A percentile compares a stretch with the other conserved stretches of the same genome.
Evolutionary conservation across 2,113 vertebrate species (phyloP).

Genomic region (Procapra przewalskii): DNA sequence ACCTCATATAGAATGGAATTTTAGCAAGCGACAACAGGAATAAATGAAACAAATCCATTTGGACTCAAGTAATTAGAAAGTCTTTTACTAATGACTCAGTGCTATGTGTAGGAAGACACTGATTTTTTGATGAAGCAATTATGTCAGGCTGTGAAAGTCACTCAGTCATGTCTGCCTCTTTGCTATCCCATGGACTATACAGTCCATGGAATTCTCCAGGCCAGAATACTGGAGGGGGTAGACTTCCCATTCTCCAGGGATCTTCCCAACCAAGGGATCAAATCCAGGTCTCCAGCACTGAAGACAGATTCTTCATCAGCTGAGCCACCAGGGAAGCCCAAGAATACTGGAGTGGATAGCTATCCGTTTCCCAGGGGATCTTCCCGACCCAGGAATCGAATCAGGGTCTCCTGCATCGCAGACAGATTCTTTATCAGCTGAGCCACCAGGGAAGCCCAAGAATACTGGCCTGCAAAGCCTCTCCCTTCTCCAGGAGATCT

Average conservation of each 20-base stretch:
- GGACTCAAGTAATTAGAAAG: neutral
- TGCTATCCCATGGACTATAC: neutral
- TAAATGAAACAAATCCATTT: neutral
- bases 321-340: neutral
- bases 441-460: neutral
- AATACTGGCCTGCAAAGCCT: neutral
- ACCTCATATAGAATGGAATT: neutral
- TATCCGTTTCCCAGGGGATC: neutral
- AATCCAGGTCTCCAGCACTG: neutral
- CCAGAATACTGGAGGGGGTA: neutral
- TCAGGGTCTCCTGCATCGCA: neutral
- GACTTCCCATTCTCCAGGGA: accelerated
- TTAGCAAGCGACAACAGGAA: neutral
- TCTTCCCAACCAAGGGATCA: accelerated
- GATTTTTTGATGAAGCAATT: neutral
- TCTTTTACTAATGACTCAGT: neutral
- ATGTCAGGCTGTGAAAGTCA: neutral
- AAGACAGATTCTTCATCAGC: neutral
- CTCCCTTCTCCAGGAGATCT: neutral
- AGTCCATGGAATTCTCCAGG: neutral
- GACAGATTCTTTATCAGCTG: neutral
- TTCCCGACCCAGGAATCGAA: neutral
- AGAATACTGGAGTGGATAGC: neutral
- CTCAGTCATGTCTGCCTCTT: neutral
- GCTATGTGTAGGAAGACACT: neutral